phyloP scores from a whole-genome alignment of 2,797 vertebrate species.

The Rhodeus uyekii region DNA sequence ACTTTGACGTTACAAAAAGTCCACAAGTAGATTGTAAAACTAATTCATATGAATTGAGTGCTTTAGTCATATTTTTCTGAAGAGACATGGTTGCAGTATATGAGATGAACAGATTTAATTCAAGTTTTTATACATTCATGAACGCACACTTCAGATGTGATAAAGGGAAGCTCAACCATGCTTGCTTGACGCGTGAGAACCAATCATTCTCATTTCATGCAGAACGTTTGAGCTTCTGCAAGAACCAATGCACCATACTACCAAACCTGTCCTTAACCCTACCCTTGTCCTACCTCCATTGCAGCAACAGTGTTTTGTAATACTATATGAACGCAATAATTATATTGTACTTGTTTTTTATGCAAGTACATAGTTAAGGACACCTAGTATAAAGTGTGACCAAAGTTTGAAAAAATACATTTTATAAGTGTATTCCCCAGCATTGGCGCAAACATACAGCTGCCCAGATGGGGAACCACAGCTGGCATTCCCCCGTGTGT shows the following conservation, averaged over 20 bases:
- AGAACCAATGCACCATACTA: background rate
- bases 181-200: too few species aligned
- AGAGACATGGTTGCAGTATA: too few species aligned
- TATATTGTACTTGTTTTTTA: background rate
- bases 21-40: too few species aligned
- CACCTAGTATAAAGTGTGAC: background rate
- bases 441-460: background rate
- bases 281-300: background rate
- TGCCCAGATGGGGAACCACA: background rate
- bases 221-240: too few species aligned
- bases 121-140: too few species aligned
- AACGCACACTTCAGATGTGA: too few species aligned
- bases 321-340: background rate
- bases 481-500: background rate
- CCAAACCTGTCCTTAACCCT: background rate
- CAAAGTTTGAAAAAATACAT: background rate
- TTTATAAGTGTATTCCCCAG: background rate
- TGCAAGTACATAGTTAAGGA: background rate
- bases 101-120: too few species aligned
- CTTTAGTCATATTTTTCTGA: too few species aligned
- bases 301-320: background rate
- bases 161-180: too few species aligned
- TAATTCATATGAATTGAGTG: too few species aligned
- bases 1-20: too few species aligned
- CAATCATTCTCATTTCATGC: too few species aligned